A percentile compares a stretch with the other conserved stretches of the same genome.
phyloP scores from a whole-genome alignment of 2,888 invertebrate species.

The Caenorhabditis wallacei region DNA sequence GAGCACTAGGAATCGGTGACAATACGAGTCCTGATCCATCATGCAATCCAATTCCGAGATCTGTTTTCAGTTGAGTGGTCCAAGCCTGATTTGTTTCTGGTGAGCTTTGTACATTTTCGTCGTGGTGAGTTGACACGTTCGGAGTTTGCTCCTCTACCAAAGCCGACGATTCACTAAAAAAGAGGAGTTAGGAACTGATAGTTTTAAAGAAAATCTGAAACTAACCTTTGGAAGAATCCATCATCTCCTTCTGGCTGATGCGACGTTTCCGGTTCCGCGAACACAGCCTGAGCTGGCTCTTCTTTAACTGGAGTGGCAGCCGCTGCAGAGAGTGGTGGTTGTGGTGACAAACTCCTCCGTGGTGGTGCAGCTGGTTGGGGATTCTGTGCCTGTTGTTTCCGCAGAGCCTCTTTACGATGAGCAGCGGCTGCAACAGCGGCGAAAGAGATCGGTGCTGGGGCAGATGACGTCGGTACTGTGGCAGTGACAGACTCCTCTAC shows the following conservation, averaged over 20 bases:
- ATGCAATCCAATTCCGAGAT: constrained; percentile 75
- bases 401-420: constrained; percentile 65
- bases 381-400: constrained; percentile 52
- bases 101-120: constrained; percentile 61
- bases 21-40: constrained; percentile 37
- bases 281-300: constrained; percentile 37
- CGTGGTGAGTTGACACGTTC: constrained; percentile 58
- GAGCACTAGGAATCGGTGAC: constrained; percentile 41
- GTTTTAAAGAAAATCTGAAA: neutral
- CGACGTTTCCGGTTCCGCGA: constrained; percentile 52
- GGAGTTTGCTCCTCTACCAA: constrained; percentile 49
- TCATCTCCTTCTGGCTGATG: constrained; percentile 49
- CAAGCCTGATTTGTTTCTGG: constrained; percentile 67
- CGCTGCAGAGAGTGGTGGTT: constrained; percentile 24
- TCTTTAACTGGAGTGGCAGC: constrained; percentile 35
- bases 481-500: constrained; percentile 61
- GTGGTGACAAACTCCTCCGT: constrained; percentile 59
- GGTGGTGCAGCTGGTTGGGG: constrained; percentile 47
- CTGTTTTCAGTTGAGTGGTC: constrained; percentile 77
- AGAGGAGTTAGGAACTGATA: neutral
- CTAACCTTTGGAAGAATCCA: constrained; percentile 56
- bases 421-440: constrained; percentile 73
- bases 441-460: constrained; percentile 71
- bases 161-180: constrained; percentile 55
- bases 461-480: constrained; percentile 63